These are phyloP conservation scores for Passer domesticus DNA, from an alignment of 2,113 vertebrate genomes.

Conservation along the genomic window DNA sequence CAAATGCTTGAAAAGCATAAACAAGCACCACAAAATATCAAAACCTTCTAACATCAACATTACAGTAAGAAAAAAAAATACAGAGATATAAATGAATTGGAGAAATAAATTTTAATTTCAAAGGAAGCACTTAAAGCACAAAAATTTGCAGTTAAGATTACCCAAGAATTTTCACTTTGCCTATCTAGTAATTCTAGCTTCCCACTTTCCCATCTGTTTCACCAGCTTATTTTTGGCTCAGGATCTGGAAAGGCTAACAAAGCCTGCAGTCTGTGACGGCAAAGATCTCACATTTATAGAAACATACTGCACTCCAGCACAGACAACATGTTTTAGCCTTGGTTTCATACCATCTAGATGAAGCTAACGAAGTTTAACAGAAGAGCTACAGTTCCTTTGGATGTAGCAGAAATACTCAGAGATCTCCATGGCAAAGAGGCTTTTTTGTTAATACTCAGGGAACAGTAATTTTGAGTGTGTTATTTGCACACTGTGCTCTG, in stretches of 20 bases:
- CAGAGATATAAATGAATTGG: neutral
- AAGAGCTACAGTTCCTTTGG: neutral
- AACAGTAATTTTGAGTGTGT: neutral
- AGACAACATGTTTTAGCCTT: neutral
- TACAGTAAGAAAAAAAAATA: neutral
- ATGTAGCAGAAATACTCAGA: neutral
- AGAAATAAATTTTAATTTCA: neutral
- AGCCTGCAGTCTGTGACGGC: conserved; percentile 1
- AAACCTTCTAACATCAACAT: neutral
- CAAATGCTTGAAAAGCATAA: neutral
- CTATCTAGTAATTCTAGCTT: conserved; percentile 31
- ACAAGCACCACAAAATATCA: neutral
- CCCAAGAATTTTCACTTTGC: neutral
- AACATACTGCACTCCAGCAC: neutral
- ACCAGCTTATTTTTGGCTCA: conserved; percentile 50
- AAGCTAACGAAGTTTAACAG: conserved; percentile 21
- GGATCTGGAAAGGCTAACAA: conserved; percentile 45
- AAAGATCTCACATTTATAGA: neutral
- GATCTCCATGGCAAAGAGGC: neutral
- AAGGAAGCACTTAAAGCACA: neutral
- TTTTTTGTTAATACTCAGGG: neutral
- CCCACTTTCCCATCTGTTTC: conserved; percentile 47
- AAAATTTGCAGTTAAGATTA: neutral
- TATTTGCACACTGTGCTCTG: neutral
- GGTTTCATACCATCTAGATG: conserved; percentile 37